A percentile compares a stretch with the other conserved stretches of the same genome.
Conservation (phyloP, 2,888 invertebrate species). For the Gonocerus acuteangulatus region DNA sequence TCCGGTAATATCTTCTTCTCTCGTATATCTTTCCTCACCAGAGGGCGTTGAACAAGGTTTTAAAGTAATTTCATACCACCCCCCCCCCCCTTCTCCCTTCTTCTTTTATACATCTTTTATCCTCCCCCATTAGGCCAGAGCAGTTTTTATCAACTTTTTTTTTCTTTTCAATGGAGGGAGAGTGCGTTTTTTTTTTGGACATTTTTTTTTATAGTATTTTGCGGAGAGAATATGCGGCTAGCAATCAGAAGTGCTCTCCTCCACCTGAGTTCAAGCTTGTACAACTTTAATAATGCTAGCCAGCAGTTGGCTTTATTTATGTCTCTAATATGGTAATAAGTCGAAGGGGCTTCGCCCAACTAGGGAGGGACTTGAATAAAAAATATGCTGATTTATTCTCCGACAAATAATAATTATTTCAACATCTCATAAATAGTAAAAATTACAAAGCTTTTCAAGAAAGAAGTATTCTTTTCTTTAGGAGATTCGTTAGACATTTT, state of each 20-base stretch:
- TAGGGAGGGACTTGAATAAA: no score
- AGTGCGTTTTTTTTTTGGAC: not conserved
- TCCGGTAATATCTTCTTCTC: conserved; percentile 3
- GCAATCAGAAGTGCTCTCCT: conserved; percentile 18
- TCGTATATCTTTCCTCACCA: conserved; percentile 16
- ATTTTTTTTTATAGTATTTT: no score
- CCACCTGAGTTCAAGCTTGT: conserved; percentile 15
- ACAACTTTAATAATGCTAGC: conserved; percentile 19
- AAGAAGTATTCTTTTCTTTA: no score
- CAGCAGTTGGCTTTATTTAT: not conserved
- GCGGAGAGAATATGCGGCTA: not conserved
- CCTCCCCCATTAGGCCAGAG: conserved; percentile 4
- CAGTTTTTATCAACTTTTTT: not conserved
- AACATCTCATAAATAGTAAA: no score
- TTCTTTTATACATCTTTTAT: conserved; percentile 23
- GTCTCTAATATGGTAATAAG: not conserved
- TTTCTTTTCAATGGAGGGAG: not conserved
- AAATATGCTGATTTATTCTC: no score
- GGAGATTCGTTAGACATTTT: no score
- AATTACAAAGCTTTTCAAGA: no score
- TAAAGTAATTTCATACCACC: conserved; percentile 19
- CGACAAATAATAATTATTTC: no score
- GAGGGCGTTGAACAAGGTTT: conserved; percentile 16
- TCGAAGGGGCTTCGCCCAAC: no score
- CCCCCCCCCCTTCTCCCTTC: not conserved